Evolutionary conservation across 2,113 vertebrate species (phyloP).

Genomic region (Petromus typicus): DNA sequence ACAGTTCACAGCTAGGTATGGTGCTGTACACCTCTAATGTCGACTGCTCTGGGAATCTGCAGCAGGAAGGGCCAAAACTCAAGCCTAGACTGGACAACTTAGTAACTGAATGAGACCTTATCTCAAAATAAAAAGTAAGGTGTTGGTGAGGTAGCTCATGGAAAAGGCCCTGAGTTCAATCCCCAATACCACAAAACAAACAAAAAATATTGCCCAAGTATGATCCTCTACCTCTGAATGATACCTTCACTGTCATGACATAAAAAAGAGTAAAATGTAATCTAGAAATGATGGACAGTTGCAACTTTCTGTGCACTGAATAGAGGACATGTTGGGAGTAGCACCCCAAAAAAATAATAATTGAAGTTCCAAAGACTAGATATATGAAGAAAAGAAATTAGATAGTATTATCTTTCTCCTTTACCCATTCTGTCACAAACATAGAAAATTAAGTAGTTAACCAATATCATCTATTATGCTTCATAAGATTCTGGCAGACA

Average conservation of each 20-base stretch:
- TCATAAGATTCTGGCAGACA: neutral
- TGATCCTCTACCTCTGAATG: rapidly evolving
- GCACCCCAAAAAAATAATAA: neutral
- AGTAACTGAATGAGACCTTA: neutral
- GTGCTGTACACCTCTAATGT: neutral
- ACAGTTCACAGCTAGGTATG: neutral
- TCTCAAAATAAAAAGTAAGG: neutral
- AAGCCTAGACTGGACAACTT: neutral
- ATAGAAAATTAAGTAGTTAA: neutral
- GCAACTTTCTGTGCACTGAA: neutral
- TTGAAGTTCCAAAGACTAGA: neutral
- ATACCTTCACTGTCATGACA: neutral
- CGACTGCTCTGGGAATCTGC: too few species aligned
- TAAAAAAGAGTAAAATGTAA: neutral
- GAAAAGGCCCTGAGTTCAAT: neutral
- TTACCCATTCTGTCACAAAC: neutral
- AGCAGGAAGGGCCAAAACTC: neutral
- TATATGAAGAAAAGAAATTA: neutral
- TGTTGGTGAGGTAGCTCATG: neutral
- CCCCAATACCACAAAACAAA: neutral
- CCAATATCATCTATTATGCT: neutral
- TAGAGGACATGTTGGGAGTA: too few species aligned
- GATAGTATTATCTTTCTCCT: neutral
- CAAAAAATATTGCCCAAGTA: neutral
- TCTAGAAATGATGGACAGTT: neutral